Percentiles rank a stretch among this genome's conserved stretches.
These are phyloP conservation scores for Nyctereutes procyonoides DNA, from an alignment of 2,113 vertebrate genomes.

Conservation along the genomic window DNA sequence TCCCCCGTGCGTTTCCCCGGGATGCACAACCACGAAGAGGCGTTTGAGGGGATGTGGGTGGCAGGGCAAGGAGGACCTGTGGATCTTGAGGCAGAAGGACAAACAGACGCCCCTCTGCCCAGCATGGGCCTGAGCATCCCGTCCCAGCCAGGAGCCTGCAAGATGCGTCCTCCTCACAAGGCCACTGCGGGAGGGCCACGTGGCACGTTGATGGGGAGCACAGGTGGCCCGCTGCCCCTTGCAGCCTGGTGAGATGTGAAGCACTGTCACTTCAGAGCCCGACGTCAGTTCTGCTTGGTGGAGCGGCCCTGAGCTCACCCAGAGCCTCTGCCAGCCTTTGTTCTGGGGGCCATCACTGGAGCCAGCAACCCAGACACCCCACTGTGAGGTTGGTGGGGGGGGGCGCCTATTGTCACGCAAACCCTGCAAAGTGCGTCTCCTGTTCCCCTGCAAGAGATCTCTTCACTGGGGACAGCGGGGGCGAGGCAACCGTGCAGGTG, in stretches of 20 bases:
- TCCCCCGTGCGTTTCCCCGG: background rate
- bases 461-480: background rate
- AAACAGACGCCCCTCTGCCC: rapidly evolving
- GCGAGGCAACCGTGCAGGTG: rapidly evolving
- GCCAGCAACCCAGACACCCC: background rate
- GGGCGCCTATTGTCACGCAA: background rate
- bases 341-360: background rate
- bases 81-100: background rate
- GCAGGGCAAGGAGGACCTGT: too few species aligned
- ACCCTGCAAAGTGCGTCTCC: background rate
- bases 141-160: rapidly evolving
- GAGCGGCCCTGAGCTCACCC: background rate
- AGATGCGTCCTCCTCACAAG: background rate
- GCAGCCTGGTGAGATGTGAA: background rate
- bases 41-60: rapidly evolving
- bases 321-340: background rate
- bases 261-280: conserved; percentile 15
- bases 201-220: rapidly evolving
- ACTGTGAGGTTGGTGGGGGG: too few species aligned
- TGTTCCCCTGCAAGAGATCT: rapidly evolving
- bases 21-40: background rate
- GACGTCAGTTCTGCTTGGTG: background rate
- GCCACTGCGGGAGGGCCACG: background rate
- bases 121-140: too few species aligned
- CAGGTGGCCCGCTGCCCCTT: background rate